Conservation (phyloP, 2,888 invertebrate species). For the Thyatira batis region DNA sequence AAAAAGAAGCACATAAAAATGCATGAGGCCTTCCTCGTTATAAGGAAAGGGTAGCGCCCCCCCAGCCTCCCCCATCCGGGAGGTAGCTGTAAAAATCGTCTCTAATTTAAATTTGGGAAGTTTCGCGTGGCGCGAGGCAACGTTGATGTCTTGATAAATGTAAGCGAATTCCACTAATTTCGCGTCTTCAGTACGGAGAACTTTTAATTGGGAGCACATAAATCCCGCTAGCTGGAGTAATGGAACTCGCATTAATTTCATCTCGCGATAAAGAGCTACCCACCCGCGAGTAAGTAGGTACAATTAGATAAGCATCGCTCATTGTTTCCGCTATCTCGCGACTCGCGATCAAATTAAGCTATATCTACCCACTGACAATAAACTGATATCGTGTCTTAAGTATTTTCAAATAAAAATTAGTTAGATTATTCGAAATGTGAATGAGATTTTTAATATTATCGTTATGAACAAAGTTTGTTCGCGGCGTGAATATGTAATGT, state of each 20-base stretch:
- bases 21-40: constrained; percentile 84
- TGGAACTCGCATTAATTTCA: constrained; percentile 73
- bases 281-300: constrained; percentile 48
- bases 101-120: constrained; percentile 83
- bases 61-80: constrained; percentile 61
- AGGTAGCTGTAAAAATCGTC: constrained; percentile 83
- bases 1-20: constrained; percentile 84
- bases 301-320: constrained; percentile 75
- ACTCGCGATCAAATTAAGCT: constrained; percentile 7
- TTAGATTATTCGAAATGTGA: too few relatives aligned
- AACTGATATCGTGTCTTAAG: too few relatives aligned
- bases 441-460: too few relatives aligned
- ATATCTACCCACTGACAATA: neutral
- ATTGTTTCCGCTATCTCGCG: constrained; percentile 59
- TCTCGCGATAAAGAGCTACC: constrained; percentile 65
- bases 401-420: too few relatives aligned
- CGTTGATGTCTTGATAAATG: constrained; percentile 82
- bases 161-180: constrained; percentile 79
- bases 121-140: constrained; percentile 77
- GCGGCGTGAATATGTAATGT: neutral
- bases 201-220: constrained; percentile 80
- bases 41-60: constrained; percentile 82
- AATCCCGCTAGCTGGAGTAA: constrained; percentile 65
- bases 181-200: constrained; percentile 73
- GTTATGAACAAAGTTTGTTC: neutral